phyloP scores from a whole-genome alignment of 64 coral and sea anemone genomes.

The Astreopora myriophthalma region DNA sequence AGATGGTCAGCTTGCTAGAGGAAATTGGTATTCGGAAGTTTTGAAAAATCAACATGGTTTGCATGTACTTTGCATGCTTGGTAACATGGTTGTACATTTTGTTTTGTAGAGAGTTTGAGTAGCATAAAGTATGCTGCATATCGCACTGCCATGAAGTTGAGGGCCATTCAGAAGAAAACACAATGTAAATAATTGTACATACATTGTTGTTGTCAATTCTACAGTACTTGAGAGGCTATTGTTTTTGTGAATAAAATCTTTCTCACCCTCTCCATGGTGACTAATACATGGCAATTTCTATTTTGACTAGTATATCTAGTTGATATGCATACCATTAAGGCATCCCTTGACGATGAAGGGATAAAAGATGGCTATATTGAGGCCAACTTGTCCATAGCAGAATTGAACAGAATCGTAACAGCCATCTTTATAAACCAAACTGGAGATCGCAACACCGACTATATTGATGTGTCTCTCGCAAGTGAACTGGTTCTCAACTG shows the following conservation, averaged over 20 bases:
- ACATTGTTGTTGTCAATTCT: not conserved
- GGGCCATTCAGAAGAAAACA: constrained; percentile 93
- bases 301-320: constrained; percentile 73
- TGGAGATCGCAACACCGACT: constrained; percentile 30
- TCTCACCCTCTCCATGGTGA: too few relatives aligned
- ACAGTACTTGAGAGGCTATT: not conserved
- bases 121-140: constrained; percentile 99
- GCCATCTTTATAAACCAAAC: constrained; percentile 82
- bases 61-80: too few relatives aligned
- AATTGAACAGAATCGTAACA: constrained; percentile 69
- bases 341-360: constrained; percentile 66
- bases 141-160: constrained; percentile 95
- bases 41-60: not conserved
- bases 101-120: constrained; percentile 72
- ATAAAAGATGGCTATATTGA: constrained; percentile 75
- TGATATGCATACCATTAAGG: constrained; percentile 61
- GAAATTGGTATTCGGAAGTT: constrained; percentile 68
- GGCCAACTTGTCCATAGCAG: constrained; percentile 40
- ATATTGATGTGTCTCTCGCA: constrained; percentile 71
- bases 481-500: constrained; percentile 92
- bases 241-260: too few relatives aligned
- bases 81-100: not conserved
- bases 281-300: not conserved
- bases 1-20: constrained; percentile 83
- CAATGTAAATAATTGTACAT: constrained; percentile 92